Base-by-base conservation (phyloP, 1,140 invertebrate genomes). In the Tetragonula clypearis region DNA sequence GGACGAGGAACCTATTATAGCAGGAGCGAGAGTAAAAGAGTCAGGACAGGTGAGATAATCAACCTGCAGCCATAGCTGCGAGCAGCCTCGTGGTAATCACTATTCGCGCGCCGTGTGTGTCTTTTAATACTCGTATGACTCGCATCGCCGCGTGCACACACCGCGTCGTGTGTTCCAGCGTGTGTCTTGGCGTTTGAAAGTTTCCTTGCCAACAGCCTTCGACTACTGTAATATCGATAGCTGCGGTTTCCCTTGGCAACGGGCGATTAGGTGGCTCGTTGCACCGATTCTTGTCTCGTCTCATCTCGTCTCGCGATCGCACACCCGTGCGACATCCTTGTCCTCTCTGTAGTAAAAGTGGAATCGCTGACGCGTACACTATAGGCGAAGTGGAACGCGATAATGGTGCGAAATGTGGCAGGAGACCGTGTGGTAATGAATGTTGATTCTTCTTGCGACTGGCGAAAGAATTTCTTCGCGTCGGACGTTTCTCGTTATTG, bases 11-110 rank as follows among this genome's bases (percentile, higher is more conserved):
- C 91, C 91, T 93, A 94, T 92, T 93, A 93, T 90, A 93, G 92
- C 92, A 89, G 87, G 88, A 92, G 92, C 92, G 91, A 92, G 92
- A 93, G 93, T 93, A 93, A 93, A 93, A 92, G 93, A 93, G 93
- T 94, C 92, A 79, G 91, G 92, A 93, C 92, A 93, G 93, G 91
- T 93, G 92, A 93, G 93, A 94, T 94, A 94, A 94, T 93, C 93
- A 94, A 94, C 91, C 92, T 91, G 90, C 91, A 85, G 90, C 85
- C 86, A 83, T 89, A 86, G 88, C 88, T 88, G 73, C 85, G 87
- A 92, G 92, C 92, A 87, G 78, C 89, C 91, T 92, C 87, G 89
- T 87, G 88, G 92, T 93, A 93, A 93, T 93, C 92, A 92, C 90
- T 90, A 92, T 90, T 92, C 92, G 92, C 88, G 77, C 88, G 74